Conservation (phyloP, 2,888 invertebrate genomes). For the Pecten maximus region DNA sequence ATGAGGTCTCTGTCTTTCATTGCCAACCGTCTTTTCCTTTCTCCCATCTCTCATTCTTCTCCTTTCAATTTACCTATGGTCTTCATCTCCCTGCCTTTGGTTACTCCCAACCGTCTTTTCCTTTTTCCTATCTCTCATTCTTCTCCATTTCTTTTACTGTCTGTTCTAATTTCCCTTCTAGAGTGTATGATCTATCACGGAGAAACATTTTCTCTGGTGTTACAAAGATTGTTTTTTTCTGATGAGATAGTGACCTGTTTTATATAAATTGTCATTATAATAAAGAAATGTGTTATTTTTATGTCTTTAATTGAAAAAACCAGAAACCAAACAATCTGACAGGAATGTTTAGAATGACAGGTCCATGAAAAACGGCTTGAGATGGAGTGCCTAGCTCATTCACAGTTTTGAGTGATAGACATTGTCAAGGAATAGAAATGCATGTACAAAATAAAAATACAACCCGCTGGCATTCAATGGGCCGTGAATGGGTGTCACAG, state of each 20-base stretch:
- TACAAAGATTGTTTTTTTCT: neutral
- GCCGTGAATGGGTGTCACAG: conserved; percentile 25
- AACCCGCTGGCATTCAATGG: conserved; percentile 14
- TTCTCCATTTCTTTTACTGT: no score
- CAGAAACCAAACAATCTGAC: neutral
- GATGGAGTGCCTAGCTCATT: neutral
- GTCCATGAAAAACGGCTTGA: neutral
- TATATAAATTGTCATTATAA: neutral
- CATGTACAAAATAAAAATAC: conserved; percentile 35
- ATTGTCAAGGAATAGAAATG: neutral
- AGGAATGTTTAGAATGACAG: conserved; percentile 1
- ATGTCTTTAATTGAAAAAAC: neutral
- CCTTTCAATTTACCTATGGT: no score
- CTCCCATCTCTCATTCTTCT: no score
- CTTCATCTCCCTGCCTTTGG: no score
- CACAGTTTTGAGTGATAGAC: neutral
- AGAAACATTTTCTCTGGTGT: neutral
- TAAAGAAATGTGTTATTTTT: neutral
- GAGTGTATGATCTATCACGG: neutral
- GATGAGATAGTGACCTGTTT: neutral
- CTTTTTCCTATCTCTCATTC: no score
- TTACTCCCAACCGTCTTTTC: no score
- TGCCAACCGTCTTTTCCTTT: no score
- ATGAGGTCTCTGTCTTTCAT: no score
- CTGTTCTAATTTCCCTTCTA: no score